Conservation (phyloP, 2,797 vertebrate genomes). For the Gallinago nigripennis region DNA sequence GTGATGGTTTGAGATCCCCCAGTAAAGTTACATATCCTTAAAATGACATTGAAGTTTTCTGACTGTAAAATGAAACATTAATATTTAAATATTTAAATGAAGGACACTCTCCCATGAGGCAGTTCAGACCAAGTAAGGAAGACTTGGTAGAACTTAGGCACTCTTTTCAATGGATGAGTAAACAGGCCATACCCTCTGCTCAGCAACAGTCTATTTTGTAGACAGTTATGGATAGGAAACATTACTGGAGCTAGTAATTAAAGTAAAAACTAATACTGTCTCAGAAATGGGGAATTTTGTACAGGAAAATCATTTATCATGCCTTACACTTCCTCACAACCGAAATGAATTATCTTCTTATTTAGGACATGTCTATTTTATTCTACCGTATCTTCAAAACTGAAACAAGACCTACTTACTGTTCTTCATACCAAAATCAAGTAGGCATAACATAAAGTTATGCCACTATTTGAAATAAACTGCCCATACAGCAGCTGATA, state of each 20-base stretch:
- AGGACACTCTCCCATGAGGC: conserved; percentile 84
- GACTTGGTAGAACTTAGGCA: conserved; percentile 84
- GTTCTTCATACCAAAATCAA: conserved; percentile 16
- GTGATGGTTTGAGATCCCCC: conserved; percentile 31
- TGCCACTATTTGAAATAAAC: neutral
- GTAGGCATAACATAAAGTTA: neutral
- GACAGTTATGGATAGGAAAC: conserved; percentile 99
- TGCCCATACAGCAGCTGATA: neutral
- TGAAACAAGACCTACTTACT: conserved; percentile 40
- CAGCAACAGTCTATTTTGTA: conserved; percentile 89
- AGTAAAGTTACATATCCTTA: conserved; percentile 88
- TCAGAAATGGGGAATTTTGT: conserved; percentile 90
- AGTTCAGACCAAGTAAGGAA: conserved; percentile 75
- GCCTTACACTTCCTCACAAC: conserved; percentile 80
- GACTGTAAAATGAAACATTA: conserved; percentile 87
- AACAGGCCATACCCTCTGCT: conserved; percentile 94
- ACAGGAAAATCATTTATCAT: conserved; percentile 92
- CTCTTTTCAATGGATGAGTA: conserved; percentile 90
- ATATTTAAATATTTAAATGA: conserved; percentile 99
- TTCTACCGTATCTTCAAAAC: conserved; percentile 25
- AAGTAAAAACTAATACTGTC: conserved; percentile 98
- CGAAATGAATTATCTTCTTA: conserved; percentile 89
- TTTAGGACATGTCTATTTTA: conserved; percentile 75
- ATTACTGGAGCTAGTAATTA: conserved; percentile 97
- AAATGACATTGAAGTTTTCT: conserved; percentile 92